These are phyloP conservation scores for Pteropus rufus DNA, from an alignment of 2,797 vertebrate genomes.

Conservation along the genomic window DNA sequence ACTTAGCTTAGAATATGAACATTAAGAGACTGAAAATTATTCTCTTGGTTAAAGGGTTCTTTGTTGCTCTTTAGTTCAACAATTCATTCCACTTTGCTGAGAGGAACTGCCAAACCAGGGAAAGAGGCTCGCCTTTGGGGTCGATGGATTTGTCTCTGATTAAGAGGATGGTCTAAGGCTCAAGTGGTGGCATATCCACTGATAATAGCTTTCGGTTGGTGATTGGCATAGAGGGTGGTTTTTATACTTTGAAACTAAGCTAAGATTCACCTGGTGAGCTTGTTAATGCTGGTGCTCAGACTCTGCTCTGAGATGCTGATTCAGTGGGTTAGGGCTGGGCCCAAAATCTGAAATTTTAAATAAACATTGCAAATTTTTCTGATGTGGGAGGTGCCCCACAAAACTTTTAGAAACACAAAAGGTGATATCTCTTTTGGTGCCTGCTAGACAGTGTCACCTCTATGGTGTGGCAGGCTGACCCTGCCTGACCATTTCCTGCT, in stretches of 20 bases:
- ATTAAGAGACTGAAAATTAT: neutral
- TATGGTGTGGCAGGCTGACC: neutral
- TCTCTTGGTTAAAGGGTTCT: neutral
- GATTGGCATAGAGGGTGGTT: neutral
- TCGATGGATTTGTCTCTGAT: neutral
- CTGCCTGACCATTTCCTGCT: too few relatives aligned
- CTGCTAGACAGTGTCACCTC: neutral
- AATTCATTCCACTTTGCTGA: neutral
- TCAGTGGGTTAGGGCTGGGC: neutral
- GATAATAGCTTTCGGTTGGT: neutral
- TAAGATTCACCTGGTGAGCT: neutral
- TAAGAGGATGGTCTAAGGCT: neutral
- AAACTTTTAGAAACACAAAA: neutral
- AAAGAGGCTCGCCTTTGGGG: neutral
- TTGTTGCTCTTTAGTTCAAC: neutral
- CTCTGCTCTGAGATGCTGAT: neutral
- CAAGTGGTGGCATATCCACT: neutral
- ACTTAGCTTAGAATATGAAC: neutral
- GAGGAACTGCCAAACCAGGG: neutral
- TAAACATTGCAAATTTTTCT: fast-evolving
- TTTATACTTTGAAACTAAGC: neutral
- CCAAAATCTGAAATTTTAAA: neutral
- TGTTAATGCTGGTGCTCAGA: neutral
- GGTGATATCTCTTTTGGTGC: neutral
- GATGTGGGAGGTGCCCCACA: neutral